phyloP scores from a whole-genome alignment of 2,113 vertebrate genomes.

The Tenebrosternarchus preto region DNA sequence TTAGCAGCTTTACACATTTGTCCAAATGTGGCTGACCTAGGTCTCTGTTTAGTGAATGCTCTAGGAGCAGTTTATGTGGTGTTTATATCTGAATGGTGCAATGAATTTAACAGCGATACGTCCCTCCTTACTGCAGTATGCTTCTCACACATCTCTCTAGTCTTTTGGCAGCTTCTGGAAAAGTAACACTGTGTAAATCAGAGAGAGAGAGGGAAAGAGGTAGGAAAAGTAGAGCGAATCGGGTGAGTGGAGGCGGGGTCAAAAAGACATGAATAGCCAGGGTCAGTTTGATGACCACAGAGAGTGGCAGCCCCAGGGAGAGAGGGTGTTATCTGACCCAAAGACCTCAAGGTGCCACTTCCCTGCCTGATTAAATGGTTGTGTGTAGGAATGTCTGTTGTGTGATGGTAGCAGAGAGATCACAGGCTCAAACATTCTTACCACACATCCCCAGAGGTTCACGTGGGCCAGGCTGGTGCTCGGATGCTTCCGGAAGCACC shows the following conservation, averaged over 20 bases:
- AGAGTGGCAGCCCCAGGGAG: constrained; percentile 21
- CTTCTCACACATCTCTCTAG: no score
- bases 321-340: constrained; percentile 50
- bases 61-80: constrained; percentile 13
- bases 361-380: constrained; percentile 50
- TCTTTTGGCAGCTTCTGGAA: constrained; percentile 23
- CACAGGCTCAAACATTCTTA: constrained; percentile 29
- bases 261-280: background rate
- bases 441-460: constrained; percentile 43
- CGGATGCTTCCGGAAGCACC: constrained; percentile 10
- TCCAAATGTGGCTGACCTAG: background rate
- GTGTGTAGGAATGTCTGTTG: constrained; percentile 48
- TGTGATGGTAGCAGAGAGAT: constrained; percentile 38
- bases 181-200: constrained; percentile 32
- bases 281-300: constrained; percentile 43
- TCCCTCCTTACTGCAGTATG: background rate
- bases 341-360: constrained; percentile 45
- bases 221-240: background rate
- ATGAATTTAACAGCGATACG: background rate
- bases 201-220: constrained; percentile 19
- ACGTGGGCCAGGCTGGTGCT: constrained; percentile 11
- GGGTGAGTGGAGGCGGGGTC: no score
- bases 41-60: background rate
- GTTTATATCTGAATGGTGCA: constrained; percentile 30
- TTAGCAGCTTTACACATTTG: background rate